These are phyloP conservation scores for Heliangelus exortis DNA, from an alignment of 2,797 vertebrate genomes.

Conservation along the genomic window DNA sequence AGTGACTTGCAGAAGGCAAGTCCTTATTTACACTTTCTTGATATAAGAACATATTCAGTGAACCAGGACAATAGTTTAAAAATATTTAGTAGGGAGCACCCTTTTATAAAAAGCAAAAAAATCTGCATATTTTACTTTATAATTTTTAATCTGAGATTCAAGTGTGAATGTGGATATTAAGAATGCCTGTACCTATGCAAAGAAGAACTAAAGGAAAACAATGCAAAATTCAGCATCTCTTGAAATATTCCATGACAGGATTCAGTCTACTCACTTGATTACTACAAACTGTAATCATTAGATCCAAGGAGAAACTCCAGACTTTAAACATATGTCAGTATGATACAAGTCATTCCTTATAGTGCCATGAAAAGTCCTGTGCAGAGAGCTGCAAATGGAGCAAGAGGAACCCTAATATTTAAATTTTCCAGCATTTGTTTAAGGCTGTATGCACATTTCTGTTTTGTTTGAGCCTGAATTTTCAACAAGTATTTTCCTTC, in stretches of 20 bases:
- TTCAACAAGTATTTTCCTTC: neutral
- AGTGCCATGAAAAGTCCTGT: neutral
- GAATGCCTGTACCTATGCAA: accelerated
- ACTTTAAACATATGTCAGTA: neutral
- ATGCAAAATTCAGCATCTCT: neutral
- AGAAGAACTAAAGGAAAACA: neutral
- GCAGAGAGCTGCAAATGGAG: neutral
- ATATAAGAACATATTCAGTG: neutral
- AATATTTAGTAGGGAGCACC: neutral
- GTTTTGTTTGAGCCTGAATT: neutral
- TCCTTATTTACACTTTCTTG: neutral
- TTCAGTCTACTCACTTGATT: neutral
- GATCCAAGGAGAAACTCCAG: neutral
- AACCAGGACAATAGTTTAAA: neutral
- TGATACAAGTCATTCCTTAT: neutral
- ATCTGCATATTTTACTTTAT: neutral
- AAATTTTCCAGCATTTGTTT: neutral
- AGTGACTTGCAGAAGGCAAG: neutral
- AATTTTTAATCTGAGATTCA: neutral
- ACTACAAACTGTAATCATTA: neutral
- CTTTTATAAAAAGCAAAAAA: neutral
- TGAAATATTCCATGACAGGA: neutral
- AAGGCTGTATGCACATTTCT: neutral
- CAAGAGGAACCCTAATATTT: neutral
- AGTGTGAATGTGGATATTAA: neutral